A percentile compares a stretch with the other conserved stretches of the same genome.
Conservation (phyloP, 2,888 invertebrate species). For the Patella pellucida region DNA sequence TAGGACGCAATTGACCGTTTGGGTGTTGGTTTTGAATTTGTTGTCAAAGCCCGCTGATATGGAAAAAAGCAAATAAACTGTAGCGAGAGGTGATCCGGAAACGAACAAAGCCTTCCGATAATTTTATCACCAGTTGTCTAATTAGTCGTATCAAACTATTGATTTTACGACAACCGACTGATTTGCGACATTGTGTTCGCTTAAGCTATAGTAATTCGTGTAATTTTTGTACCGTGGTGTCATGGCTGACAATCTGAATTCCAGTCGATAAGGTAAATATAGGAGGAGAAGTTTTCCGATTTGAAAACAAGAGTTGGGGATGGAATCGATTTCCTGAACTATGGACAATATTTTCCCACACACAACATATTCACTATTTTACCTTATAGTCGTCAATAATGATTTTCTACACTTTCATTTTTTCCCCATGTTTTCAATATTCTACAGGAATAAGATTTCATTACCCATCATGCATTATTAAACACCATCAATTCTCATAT, state of each 20-base stretch:
- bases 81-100: background rate
- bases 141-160: background rate
- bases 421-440: background rate
- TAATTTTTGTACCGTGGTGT: background rate
- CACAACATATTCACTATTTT: background rate
- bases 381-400: background rate
- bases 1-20: too few species aligned
- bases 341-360: slow-evolving; percentile 3
- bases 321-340: background rate
- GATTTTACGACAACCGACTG: slow-evolving; percentile 5
- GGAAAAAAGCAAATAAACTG: too few species aligned
- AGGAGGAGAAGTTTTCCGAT: slow-evolving; percentile 5
- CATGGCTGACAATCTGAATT: background rate
- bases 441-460: background rate
- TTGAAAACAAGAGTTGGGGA: background rate
- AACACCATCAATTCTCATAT: background rate
- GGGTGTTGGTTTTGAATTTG: too few species aligned
- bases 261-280: slow-evolving; percentile 3
- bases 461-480: slow-evolving; percentile 9
- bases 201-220: background rate
- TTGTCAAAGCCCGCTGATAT: too few species aligned
- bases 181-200: background rate
- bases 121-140: background rate
- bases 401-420: background rate
- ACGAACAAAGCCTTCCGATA: slow-evolving; percentile 1